These are phyloP conservation scores for Neomorphus geoffroyi DNA, from an alignment of 2,797 vertebrate genomes.

Conservation along the genomic window DNA sequence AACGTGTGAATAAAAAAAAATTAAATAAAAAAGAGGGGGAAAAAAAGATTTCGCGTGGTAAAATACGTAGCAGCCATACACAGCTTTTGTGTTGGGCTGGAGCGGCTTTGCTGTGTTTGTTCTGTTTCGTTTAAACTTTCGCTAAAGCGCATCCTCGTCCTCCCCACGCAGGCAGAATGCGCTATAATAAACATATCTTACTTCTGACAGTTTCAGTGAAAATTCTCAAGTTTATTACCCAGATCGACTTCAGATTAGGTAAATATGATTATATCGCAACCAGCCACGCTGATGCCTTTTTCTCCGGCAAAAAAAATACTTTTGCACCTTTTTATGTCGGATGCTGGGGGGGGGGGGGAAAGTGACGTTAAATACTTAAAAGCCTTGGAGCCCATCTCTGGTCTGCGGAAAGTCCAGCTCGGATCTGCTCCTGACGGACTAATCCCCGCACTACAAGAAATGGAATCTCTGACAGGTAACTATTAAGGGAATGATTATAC, in stretches of 20 bases:
- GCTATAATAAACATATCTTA: conserved; percentile 73
- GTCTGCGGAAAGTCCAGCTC: conserved; percentile 33
- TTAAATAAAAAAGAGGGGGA: too few relatives aligned
- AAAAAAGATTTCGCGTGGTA: not conserved
- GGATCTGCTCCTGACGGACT: conserved; percentile 36
- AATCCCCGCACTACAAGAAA: conserved; percentile 53
- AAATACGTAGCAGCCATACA: conserved; percentile 16
- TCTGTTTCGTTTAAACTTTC: conserved; percentile 60
- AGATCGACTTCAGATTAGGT: conserved; percentile 56
- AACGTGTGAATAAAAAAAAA: conserved; percentile 43
- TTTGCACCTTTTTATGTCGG: conserved; percentile 21
- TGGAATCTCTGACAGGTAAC: conserved; percentile 59
- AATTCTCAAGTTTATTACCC: conserved; percentile 64
- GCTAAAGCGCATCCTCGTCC: not conserved
- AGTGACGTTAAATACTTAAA: conserved; percentile 40
- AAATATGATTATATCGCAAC: not conserved
- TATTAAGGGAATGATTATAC: conserved; percentile 52
- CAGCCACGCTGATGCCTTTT: not conserved
- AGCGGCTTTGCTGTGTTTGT: not conserved
- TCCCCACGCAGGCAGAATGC: not conserved
- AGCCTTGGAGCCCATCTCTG: not conserved
- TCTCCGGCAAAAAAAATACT: not conserved
- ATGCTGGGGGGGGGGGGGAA: not conserved
- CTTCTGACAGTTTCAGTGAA: conserved; percentile 69
- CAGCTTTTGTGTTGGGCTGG: conserved; percentile 29